Conservation (phyloP, 1,140 invertebrate genomes). For the Zaprionus lachaisei region DNA sequence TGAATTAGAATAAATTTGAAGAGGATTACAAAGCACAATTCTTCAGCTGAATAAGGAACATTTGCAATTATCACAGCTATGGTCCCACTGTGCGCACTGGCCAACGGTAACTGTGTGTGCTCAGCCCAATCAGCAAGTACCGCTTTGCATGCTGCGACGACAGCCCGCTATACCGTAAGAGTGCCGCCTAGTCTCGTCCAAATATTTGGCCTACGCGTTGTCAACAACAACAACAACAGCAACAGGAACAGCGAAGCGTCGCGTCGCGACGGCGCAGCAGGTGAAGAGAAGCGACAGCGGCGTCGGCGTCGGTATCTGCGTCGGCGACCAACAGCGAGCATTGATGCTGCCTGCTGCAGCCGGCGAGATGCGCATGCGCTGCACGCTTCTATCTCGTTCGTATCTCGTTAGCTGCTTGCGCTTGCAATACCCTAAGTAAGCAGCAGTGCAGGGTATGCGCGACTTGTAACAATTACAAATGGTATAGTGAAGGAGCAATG, state of each 20-base stretch:
- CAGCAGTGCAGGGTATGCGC: background rate
- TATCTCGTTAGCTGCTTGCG: constrained; percentile 10
- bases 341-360: constrained; percentile 5
- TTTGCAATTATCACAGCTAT: background rate
- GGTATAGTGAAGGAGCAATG: too few species aligned
- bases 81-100: constrained; percentile 48
- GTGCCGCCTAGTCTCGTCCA: constrained; percentile 46
- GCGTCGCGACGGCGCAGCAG: constrained; percentile 13
- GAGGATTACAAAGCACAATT: background rate
- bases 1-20: too few species aligned
- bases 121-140: constrained; percentile 69
- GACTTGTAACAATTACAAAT: background rate
- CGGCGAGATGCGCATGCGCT: constrained; percentile 48
- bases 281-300: constrained; percentile 20
- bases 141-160: constrained; percentile 72
- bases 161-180: constrained; percentile 63
- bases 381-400: constrained; percentile 12
- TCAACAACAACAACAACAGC: constrained; percentile 42
- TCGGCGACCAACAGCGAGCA: constrained; percentile 36
- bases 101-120: constrained; percentile 62
- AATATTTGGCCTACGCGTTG: constrained; percentile 78
- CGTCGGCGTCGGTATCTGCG: constrained; percentile 21
- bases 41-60: background rate
- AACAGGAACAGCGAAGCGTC: background rate
- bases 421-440: constrained; percentile 11